Evolutionary conservation across 2,113 vertebrate species (phyloP), one percentile per base, ranked within the genome.

Genomic region (Proterorhinus semilunaris): DNA sequence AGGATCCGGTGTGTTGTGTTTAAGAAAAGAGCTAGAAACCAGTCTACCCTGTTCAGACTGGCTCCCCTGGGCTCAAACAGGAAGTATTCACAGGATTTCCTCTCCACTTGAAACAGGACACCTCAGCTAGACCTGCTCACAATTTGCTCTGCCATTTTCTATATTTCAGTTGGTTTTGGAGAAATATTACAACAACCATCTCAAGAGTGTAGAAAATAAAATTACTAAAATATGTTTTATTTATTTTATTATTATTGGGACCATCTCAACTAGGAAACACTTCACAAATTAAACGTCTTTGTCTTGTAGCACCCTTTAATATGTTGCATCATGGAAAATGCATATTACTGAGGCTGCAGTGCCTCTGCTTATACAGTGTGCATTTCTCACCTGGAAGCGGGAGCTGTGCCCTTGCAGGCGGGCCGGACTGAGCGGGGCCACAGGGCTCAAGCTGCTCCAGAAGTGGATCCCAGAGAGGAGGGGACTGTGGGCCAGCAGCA

Each of bases 391-490:
- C 96, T 98, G 96, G 82, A 98, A 98, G 69, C 97, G 91, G 68
- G 94, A 96, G 79, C 92, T 92, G 91, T 96, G 95, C 87, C 95
- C 95, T 88, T 96, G 96, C 90, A 97, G 93, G 91, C 96, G 92
- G 93, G 95, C 96, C 77, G 96, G 96, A 92, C 96, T 98, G 88
- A 97, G 90, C 4, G 96, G 96, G 78, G 95, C 95, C 2, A 95
- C 95, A 6, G 96, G 96, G 69, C 96, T 98, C 72, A 98, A 91
- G 83, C 95, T 98, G 92, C 96, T 98, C 96, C 96, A 98, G 91
- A 98, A 98, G 71, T 98, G 96, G 84, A 98, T 96, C 83, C 95
- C 96, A 61, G 96, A 96, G 64, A 98, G 88, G 83, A 98, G 92
- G 0, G 96, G 96, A 85, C 96, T 98, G 54, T 96, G 96, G 64